Conservation (phyloP, 2,888 invertebrate species). For the Electrophaes corylata region DNA sequence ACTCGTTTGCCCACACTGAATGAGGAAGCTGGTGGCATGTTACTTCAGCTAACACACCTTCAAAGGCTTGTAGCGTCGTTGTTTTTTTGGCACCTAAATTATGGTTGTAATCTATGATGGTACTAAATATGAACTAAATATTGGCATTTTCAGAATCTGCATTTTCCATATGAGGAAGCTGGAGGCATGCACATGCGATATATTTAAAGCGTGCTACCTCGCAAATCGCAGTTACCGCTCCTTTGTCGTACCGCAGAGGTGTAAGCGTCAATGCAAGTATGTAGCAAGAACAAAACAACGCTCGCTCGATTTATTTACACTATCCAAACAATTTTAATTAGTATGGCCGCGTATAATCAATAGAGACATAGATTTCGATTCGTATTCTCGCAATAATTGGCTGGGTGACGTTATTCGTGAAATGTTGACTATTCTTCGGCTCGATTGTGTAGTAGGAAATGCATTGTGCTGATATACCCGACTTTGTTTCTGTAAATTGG, state of each 20-base stretch:
- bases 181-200: constrained; percentile 61
- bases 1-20: too few species aligned
- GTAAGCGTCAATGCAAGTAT: constrained; percentile 72
- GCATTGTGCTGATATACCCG: constrained; percentile 35
- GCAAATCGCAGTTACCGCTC: constrained; percentile 56
- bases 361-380: constrained; percentile 70
- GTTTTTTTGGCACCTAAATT: too few species aligned
- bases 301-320: constrained; percentile 68
- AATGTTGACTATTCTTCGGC: constrained; percentile 54
- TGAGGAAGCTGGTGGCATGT: too few species aligned
- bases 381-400: constrained; percentile 69
- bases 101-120: too few species aligned
- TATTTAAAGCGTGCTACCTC: constrained; percentile 64
- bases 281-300: constrained; percentile 64
- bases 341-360: constrained; percentile 64
- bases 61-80: too few species aligned
- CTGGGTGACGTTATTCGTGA: constrained; percentile 63
- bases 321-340: constrained; percentile 74
- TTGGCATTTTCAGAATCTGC: too few species aligned
- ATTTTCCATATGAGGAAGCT: too few species aligned
- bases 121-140: too few species aligned
- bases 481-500: constrained; percentile 32
- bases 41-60: too few species aligned
- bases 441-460: constrained; percentile 45
- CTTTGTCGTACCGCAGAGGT: constrained; percentile 64